phyloP scores from a whole-genome alignment of 92 coral and sea anemone genomes.

The Porites rus region DNA sequence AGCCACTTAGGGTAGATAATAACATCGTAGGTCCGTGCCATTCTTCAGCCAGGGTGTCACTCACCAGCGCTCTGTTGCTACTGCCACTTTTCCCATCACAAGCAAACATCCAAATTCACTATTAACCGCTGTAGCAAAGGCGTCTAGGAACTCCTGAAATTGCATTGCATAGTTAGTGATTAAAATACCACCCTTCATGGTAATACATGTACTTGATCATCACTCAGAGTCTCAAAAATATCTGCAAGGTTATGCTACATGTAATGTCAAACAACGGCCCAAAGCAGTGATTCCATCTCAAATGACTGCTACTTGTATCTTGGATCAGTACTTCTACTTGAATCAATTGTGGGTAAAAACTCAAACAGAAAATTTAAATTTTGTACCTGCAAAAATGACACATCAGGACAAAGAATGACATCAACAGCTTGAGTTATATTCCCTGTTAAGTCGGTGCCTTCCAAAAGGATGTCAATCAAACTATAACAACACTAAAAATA shows the following conservation, averaged over 20 bases:
- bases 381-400: conserved; percentile 87
- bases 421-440: conserved; percentile 95
- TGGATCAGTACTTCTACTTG: no score
- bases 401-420: conserved; percentile 93
- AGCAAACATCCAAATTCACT: conserved; percentile 98
- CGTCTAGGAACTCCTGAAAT: conserved; percentile 87
- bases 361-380: neutral
- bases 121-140: conserved; percentile 90
- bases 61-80: conserved; percentile 97
- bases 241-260: no score
- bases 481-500: conserved; percentile 87
- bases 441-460: conserved; percentile 94
- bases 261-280: no score
- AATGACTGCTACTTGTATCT: no score
- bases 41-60: neutral
- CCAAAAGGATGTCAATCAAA: conserved; percentile 89
- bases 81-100: conserved; percentile 99
- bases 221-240: no score
- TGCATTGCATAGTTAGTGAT: neutral
- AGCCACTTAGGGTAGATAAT: neutral
- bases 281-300: no score
- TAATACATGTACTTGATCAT: no score
- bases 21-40: neutral
- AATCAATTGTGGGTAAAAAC: no score
- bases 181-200: no score